A percentile compares a stretch with the other conserved stretches of the same genome.
Evolutionary conservation across 2,113 vertebrate species (phyloP).

Genomic region (Lanius collurio): DNA sequence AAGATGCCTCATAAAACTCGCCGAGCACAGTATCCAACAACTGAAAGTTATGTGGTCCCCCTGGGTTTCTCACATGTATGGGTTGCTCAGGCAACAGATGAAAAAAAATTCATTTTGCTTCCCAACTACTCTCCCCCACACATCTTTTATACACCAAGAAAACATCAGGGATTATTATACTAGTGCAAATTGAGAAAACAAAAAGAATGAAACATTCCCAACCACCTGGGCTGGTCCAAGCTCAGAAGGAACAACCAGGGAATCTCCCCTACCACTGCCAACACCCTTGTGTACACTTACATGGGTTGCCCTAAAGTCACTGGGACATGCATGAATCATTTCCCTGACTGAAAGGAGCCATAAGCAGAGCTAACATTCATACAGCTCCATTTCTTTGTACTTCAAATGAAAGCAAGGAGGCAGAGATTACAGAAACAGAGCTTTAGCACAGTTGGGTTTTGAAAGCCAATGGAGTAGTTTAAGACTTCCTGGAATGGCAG

Average conservation of each 20-base stretch:
- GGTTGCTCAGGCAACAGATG: constrained; percentile 41
- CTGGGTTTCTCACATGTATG: constrained; percentile 4
- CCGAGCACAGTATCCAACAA: neutral
- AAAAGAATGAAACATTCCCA: neutral
- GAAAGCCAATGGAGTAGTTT: neutral
- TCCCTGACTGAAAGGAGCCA: neutral
- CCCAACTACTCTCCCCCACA: neutral
- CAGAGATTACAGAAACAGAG: neutral
- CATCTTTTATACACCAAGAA: neutral
- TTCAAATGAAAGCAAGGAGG: neutral
- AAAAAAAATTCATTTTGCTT: constrained; percentile 6
- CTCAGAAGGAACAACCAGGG: neutral
- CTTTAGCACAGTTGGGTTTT: neutral
- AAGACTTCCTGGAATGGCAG: neutral
- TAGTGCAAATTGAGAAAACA: neutral
- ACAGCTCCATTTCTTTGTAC: neutral
- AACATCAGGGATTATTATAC: neutral
- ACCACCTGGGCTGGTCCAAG: neutral
- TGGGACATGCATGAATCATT: neutral
- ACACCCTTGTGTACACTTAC: accelerated
- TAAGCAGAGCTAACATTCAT: neutral
- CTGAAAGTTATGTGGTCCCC: constrained; percentile 25
- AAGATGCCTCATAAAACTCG: neutral
- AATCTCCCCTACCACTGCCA: neutral
- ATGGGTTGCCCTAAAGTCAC: neutral